These are phyloP conservation scores for Melikaiella ostensackeni DNA, from an alignment of 2,888 invertebrate species.

Conservation along the genomic window DNA sequence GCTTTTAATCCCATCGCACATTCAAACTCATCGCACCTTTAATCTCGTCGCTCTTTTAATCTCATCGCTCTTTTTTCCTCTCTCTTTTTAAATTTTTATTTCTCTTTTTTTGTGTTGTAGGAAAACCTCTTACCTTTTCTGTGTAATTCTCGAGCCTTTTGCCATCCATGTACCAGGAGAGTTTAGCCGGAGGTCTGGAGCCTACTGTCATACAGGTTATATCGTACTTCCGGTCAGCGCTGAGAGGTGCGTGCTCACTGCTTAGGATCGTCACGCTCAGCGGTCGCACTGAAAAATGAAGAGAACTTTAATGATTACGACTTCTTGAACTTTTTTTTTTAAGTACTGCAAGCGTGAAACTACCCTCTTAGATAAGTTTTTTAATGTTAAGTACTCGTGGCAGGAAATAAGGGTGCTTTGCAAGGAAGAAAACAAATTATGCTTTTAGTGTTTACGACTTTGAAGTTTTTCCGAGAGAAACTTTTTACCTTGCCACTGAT, in stretches of 20 bases:
- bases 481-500: slow-evolving; percentile 7
- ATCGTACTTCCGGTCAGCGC: slow-evolving; percentile 89
- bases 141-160: slow-evolving; percentile 81
- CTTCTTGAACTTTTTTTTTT: slow-evolving; percentile 26
- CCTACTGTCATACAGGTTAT: slow-evolving; percentile 90
- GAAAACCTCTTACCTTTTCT: slow-evolving; percentile 76
- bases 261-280: slow-evolving; percentile 87
- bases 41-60: slow-evolving; percentile 33
- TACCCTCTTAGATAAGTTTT: slow-evolving; percentile 39
- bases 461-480: slow-evolving; percentile 9
- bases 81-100: slow-evolving; percentile 3
- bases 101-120: slow-evolving; percentile 23
- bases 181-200: slow-evolving; percentile 90
- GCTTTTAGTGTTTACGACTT: not conserved
- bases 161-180: slow-evolving; percentile 92
- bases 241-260: slow-evolving; percentile 87
- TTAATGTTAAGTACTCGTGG: slow-evolving; percentile 46
- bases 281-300: slow-evolving; percentile 84
- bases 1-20: slow-evolving; percentile 34
- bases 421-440: slow-evolving; percentile 42
- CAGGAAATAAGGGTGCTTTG: slow-evolving; percentile 47
- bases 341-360: slow-evolving; percentile 7
- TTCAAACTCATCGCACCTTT: too few relatives aligned
- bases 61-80: slow-evolving; percentile 13
- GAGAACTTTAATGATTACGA: slow-evolving; percentile 26